Base-by-base conservation (phyloP, 2,113 vertebrate genomes). In the Mus pahari region DNA sequence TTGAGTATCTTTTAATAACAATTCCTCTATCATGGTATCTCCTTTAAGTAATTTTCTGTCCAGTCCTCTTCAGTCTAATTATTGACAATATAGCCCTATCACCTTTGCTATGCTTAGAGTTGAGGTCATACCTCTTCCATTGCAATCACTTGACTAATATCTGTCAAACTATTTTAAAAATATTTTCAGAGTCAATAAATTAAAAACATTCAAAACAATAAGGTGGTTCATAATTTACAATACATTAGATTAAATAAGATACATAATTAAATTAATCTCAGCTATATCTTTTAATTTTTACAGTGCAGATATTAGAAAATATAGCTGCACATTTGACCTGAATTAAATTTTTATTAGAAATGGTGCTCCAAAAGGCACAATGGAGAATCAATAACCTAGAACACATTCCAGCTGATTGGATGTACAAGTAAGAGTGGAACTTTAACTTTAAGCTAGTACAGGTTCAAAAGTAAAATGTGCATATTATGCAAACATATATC, bases 351-450 rank as follows among this genome's bases (percentile, higher is more conserved):
- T 55, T 77, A n/a, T 64, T 22, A 92, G 33, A 31, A n/a, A 0
- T 9, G 19, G 10, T 53, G 12, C 9, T 92, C 20, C 28, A 42
- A 7, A 12, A n/a, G 39, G 58, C 70, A 39, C 71, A 9, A 0
- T 39, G 73, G 3, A 26, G 7, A 17, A 78, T 82, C 36, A 26
- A 50, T 45, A 77, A 83, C 20, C 48, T 42, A 78, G 60, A 50
- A 73, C 74, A 83, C 42, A 88, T 66, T 94, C 22, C 53, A 92
- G 8, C 5, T n/a, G 20, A 66, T 96, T 77, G 50, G 53, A 50
- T 71, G 14, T 42, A 7, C 19, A 84, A 4, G 28, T 28, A 79
- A 4, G 58, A 77, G 2, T 36, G 10, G 62, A 31, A 81, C 20
- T 16, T 50, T 50, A 45, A 7, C 3, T 92, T 42, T 91, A 73